A percentile compares a stretch with the other conserved stretches of the same genome.
Evolutionary conservation across 2,888 invertebrate species (phyloP).

Genomic region (Plagodis dolabraria): DNA sequence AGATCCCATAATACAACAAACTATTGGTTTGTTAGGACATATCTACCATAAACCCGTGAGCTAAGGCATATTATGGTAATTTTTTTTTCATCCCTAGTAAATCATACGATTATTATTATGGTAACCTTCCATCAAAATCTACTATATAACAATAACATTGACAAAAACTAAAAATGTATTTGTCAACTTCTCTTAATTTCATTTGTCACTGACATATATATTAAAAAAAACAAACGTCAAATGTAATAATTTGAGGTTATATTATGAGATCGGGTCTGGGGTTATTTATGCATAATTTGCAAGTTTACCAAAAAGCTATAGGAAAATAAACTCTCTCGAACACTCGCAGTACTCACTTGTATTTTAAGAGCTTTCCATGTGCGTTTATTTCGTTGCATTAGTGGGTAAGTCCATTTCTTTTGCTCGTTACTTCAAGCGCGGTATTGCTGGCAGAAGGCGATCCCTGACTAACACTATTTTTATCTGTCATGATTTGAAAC

Average conservation of each 20-base stretch:
- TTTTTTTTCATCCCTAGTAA: too few species aligned
- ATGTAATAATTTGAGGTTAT: too few species aligned
- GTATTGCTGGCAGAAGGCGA: conserved; percentile 12
- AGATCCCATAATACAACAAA: too few species aligned
- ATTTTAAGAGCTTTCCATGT: conserved; percentile 1
- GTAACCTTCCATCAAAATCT: background rate
- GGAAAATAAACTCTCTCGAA: background rate
- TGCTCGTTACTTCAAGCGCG: conserved; percentile 10
- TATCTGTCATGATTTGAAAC: conserved; percentile 59
- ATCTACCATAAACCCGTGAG: background rate
- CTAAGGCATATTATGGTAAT: too few species aligned
- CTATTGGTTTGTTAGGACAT: too few species aligned
- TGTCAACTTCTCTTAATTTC: too few species aligned
- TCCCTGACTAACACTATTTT: conserved; percentile 54
- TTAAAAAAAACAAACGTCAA: too few species aligned
- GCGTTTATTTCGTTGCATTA: conserved; percentile 18
- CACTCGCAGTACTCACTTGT: conserved; percentile 4
- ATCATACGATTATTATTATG: too few species aligned
- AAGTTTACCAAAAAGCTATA: too few species aligned
- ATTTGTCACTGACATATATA: too few species aligned
- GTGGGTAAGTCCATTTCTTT: conserved; percentile 37
- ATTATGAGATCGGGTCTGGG: too few species aligned
- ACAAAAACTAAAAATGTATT: background rate
- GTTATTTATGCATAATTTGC: too few species aligned
- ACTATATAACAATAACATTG: background rate